phyloP scores from a whole-genome alignment of 2,888 invertebrate genomes.

The Stenichneumon culpator region DNA sequence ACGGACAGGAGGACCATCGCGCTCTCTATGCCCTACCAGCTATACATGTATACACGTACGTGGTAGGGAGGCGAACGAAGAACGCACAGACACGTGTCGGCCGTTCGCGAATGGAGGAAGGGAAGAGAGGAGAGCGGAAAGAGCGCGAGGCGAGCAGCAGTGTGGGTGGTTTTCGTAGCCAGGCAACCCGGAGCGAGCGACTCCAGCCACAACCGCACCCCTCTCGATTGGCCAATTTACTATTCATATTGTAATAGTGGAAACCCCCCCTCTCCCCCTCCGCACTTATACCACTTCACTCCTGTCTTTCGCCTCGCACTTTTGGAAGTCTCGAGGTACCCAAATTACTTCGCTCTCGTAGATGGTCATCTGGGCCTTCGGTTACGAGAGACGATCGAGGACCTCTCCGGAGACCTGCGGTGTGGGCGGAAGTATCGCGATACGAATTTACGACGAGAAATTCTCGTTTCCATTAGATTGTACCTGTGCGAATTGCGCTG shows the following conservation, averaged over 20 bases:
- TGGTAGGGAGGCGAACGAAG: conserved; percentile 44
- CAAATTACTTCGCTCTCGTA: background rate
- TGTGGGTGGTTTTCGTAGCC: conserved; percentile 82
- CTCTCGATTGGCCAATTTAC: conserved; percentile 82
- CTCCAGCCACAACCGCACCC: conserved; percentile 83
- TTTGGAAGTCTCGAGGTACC: background rate
- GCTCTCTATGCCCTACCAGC: conserved; percentile 46
- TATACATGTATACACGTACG: conserved; percentile 5
- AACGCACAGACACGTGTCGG: conserved; percentile 64
- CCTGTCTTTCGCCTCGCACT: conserved; percentile 15
- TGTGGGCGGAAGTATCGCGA: background rate
- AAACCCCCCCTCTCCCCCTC: background rate
- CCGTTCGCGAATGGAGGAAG: conserved; percentile 64
- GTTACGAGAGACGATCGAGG: background rate
- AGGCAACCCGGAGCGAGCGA: conserved; percentile 80
- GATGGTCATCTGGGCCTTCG: background rate
- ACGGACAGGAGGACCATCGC: conserved; percentile 79
- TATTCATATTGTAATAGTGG: conserved; percentile 81
- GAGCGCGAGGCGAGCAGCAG: conserved; percentile 56
- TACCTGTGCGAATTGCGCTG: conserved; percentile 19
- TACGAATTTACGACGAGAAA: background rate
- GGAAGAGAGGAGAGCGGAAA: conserved; percentile 43
- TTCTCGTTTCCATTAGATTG: background rate
- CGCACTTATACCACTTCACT: conserved; percentile 23
- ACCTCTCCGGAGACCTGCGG: background rate